phyloP scores from a whole-genome alignment of 2,113 vertebrate genomes.

The Myocastor coypus region DNA sequence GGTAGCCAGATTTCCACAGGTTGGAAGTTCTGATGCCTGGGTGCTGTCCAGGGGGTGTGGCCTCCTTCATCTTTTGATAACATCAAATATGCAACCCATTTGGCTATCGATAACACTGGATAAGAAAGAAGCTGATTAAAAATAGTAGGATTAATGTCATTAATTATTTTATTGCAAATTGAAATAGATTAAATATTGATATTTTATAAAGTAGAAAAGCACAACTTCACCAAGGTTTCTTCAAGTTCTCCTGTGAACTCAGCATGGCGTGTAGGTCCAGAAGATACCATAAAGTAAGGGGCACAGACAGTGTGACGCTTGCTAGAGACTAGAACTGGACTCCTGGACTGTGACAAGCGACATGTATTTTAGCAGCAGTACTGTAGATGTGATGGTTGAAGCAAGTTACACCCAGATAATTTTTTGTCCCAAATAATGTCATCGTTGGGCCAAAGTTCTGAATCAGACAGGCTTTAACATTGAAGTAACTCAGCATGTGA shows the following conservation, averaged over 20 bases:
- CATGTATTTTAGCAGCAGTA: neutral
- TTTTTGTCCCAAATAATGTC: constrained; percentile 47
- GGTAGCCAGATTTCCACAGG: neutral
- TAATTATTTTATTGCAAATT: neutral
- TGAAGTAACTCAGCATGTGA: neutral
- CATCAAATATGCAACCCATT: neutral
- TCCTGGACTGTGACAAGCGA: neutral
- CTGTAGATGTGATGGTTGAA: constrained; percentile 12
- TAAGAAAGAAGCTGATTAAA: neutral
- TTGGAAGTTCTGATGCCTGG: neutral
- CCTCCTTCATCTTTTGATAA: neutral
- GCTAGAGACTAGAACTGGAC: neutral
- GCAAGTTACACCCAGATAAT: constrained; percentile 4
- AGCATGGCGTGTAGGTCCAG: neutral
- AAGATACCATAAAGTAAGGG: neutral
- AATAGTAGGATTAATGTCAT: neutral
- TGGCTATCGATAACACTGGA: neutral
- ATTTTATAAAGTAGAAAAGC: neutral
- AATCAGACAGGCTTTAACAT: neutral
- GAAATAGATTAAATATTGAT: constrained; percentile 5
- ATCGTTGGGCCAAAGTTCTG: constrained; percentile 13
- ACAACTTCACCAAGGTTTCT: neutral
- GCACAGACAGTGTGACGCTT: neutral
- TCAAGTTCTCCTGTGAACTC: neutral
- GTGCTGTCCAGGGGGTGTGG: neutral